Conservation (phyloP, 35 echinoderm and acorn worm genomes). For the Hemicentrotus pulcherrimus region DNA sequence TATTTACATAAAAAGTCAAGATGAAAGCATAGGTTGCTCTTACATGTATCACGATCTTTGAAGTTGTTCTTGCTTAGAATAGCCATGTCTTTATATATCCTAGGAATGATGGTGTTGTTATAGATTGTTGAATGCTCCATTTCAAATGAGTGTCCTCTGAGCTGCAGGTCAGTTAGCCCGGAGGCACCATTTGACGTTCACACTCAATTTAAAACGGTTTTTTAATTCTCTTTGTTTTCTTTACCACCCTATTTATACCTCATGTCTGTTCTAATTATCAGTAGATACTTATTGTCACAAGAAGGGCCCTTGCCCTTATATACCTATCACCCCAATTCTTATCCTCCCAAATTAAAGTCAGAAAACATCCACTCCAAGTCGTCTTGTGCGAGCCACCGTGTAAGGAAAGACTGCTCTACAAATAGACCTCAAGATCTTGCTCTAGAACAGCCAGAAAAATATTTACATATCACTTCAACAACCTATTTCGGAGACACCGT, state of each 20-base stretch:
- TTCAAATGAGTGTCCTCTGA: neutral
- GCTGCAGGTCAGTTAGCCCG: neutral
- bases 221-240: neutral
- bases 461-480: slow-evolving; percentile 19
- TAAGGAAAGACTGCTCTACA: neutral
- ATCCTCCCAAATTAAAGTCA: neutral
- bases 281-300: neutral
- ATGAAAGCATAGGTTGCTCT: too few species aligned
- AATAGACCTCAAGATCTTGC: slow-evolving; percentile 1
- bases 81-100: neutral
- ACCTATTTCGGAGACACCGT: neutral
- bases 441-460: slow-evolving; percentile 6
- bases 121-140: neutral
- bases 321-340: neutral
- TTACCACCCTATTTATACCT: neutral
- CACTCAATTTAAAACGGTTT: neutral
- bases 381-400: neutral
- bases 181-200: neutral
- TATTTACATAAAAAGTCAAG: too few species aligned
- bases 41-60: too few species aligned
- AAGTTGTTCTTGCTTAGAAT: neutral
- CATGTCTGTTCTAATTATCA: neutral
- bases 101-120: neutral
- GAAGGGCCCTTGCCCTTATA: neutral
- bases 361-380: neutral